Conservation (phyloP, 2,888 invertebrate genomes). For the Lasioglossum oenotherae region DNA sequence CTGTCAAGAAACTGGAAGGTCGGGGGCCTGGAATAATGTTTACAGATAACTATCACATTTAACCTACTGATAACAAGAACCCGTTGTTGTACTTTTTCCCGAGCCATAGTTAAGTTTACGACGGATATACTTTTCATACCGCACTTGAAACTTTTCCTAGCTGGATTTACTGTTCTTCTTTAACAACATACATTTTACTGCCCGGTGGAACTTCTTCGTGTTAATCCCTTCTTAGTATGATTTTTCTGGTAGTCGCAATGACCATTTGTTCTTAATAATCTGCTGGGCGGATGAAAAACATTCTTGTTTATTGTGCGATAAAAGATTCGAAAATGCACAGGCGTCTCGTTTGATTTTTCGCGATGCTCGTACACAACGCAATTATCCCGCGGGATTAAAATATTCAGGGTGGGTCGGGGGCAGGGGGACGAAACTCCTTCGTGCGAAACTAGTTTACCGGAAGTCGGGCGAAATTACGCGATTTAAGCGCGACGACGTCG, state of each 20-base stretch:
- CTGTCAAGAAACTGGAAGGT: neutral
- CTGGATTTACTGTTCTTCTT: constrained; percentile 38
- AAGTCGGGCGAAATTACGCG: constrained; percentile 52
- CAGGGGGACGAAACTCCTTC: neutral
- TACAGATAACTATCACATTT: neutral
- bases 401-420: constrained; percentile 26
- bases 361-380: neutral
- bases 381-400: constrained; percentile 35
- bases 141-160: constrained; percentile 49
- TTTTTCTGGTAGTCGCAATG: neutral
- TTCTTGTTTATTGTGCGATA: neutral
- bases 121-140: constrained; percentile 40
- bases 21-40: neutral
- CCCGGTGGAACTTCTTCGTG: constrained; percentile 22
- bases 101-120: constrained; percentile 20
- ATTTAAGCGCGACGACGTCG: constrained; percentile 26
- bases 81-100: constrained; percentile 15
- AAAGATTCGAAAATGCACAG: no score
- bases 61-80: constrained; percentile 2
- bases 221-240: neutral
- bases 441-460: constrained; percentile 56
- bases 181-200: constrained; percentile 43
- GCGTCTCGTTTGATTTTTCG: neutral
- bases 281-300: neutral
- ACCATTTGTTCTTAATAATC: neutral